These are phyloP conservation scores for Drepana arcuata DNA, from an alignment of 1,140 invertebrate genomes.

Conservation along the genomic window DNA sequence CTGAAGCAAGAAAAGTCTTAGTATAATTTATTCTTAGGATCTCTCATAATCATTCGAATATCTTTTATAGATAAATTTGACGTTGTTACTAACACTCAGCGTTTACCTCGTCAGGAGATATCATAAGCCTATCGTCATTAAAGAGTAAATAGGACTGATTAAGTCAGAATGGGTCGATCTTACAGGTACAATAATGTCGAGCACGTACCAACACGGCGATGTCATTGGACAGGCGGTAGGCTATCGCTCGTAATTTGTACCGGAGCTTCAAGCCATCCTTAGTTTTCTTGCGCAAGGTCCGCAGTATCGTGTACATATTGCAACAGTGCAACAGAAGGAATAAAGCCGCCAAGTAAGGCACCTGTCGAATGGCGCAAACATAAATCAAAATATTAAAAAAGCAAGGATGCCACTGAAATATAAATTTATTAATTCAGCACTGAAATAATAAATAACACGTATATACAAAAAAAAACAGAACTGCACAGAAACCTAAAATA, in stretches of 20 bases:
- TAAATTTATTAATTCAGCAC: slow-evolving; percentile 29
- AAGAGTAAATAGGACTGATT: slow-evolving; percentile 2
- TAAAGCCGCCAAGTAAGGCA: slow-evolving; percentile 81
- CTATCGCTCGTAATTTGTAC: slow-evolving; percentile 65
- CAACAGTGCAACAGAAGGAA: slow-evolving; percentile 91
- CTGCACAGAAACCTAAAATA: too few species aligned
- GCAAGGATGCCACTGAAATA: slow-evolving; percentile 27
- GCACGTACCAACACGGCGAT: slow-evolving; percentile 57
- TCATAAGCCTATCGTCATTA: too few species aligned
- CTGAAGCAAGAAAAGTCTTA: too few species aligned
- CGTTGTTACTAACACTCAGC: too few species aligned
- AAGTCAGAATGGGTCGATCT: slow-evolving; percentile 3
- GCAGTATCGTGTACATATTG: slow-evolving; percentile 85
- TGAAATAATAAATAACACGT: too few species aligned
- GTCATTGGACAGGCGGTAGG: slow-evolving; percentile 61
- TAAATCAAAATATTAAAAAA: slow-evolving; percentile 29
- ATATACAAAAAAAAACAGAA: too few species aligned
- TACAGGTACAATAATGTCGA: slow-evolving; percentile 5
- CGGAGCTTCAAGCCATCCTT: slow-evolving; percentile 73
- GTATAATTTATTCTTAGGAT: too few species aligned
- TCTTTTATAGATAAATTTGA: too few species aligned
- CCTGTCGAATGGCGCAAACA: slow-evolving; percentile 51
- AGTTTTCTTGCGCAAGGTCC: slow-evolving; percentile 91
- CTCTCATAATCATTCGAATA: too few species aligned
- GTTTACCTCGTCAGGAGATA: too few species aligned